Evolutionary conservation across 2,113 vertebrate species (phyloP), one percentile per base, ranked within the genome.

Genomic region (Pterocles gutturalis): DNA sequence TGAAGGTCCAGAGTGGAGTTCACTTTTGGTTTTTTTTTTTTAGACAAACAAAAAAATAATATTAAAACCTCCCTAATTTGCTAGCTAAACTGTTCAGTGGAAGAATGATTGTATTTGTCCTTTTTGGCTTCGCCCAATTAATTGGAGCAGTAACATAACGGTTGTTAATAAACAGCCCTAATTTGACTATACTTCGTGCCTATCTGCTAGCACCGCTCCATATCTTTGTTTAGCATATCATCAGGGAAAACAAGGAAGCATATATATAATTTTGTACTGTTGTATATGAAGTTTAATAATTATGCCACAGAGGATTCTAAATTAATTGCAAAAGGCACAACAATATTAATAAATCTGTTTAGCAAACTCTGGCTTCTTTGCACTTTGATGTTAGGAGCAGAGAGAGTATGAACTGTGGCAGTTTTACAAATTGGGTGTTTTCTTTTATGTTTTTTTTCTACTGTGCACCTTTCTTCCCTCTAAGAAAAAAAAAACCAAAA

Each of bases 71-170:
- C 61, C 76, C 87, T 85, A 90, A 94, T 90, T 94, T 92, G 71
- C 93, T 94, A 69, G 81, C 91, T 94, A 95, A 95, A 83, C 84
- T 84, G 89, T 89, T 97, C 91, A 96, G 95, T 64, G 91, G 92
- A 97, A 97, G 97, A 98, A 95, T 73, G 92, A 97, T 96, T 96
- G 46, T 94, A 94, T 97, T 97, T 97, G 96, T 96, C 97, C 96
- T 96, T 93, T 96, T 93, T 94, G 91, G 97, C 96, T 97, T 97
- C 93, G 89, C 95, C 95, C 96, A 97, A 96, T 97, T 98, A 97
- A 97, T 95, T 96, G 95, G 60, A 97, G 94, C 94, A 95, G 94
- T 90, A 93, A 96, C 60, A 51, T 73, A 95, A 97, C 18, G 55
- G 96, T 84, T 95, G 93, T 86, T 96, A 89, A 94, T 90, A 93